phyloP scores from a whole-genome alignment of 2,113 vertebrate genomes.

The Blennius ocellaris region DNA sequence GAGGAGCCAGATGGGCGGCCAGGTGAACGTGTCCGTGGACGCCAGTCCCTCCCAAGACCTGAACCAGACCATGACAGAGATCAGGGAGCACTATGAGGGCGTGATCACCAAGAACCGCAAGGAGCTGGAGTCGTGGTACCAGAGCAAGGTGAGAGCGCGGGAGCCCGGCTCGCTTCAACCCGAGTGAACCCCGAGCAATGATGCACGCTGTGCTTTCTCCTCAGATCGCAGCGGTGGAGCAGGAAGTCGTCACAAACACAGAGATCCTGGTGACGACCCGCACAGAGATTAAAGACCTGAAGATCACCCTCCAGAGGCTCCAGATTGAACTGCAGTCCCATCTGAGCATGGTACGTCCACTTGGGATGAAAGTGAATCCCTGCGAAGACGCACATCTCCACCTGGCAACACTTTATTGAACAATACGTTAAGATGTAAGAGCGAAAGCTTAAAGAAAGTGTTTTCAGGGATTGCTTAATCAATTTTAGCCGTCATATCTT shows the following conservation, averaged over 20 bases:
- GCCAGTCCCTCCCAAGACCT: slow-evolving; percentile 77
- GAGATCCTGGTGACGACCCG: slow-evolving; percentile 79
- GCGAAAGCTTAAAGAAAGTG: too few species aligned
- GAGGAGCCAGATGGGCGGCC: slow-evolving; percentile 60
- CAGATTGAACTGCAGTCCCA: slow-evolving; percentile 89
- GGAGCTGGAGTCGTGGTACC: slow-evolving; percentile 84
- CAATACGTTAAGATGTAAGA: too few species aligned
- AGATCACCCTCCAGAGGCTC: slow-evolving; percentile 81
- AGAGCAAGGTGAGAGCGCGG: slow-evolving; percentile 71
- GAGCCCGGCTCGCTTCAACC: not conserved
- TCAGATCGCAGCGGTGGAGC: slow-evolving; percentile 84
- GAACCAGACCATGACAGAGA: slow-evolving; percentile 71
- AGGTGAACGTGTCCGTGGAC: slow-evolving; percentile 83
- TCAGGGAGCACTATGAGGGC: slow-evolving; percentile 87
- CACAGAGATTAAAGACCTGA: slow-evolving; percentile 84
- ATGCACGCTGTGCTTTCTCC: slow-evolving; percentile 14
- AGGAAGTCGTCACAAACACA: slow-evolving; percentile 79
- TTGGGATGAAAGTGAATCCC: not conserved
- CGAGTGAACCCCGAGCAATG: not conserved
- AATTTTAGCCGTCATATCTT: too few species aligned
- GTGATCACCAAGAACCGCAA: slow-evolving; percentile 82
- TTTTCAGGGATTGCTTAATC: too few species aligned
- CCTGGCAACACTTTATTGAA: too few species aligned
- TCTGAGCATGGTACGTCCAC: slow-evolving; percentile 83
- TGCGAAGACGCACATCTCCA: too few species aligned